Conservation (phyloP, 2,888 invertebrate genomes). For the Eurois occulta region DNA sequence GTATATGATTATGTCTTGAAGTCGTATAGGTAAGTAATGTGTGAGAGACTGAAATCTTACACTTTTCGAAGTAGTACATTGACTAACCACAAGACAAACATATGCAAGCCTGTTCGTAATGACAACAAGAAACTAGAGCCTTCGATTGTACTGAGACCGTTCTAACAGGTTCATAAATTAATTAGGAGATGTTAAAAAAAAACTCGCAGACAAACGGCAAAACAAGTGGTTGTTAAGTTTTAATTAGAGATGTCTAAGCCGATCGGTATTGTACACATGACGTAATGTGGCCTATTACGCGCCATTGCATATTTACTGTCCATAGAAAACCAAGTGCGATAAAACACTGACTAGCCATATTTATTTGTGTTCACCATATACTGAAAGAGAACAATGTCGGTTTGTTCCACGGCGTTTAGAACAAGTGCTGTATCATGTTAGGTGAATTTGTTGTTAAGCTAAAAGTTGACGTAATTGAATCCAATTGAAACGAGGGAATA, state of each 20-base stretch:
- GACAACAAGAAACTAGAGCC: conserved; percentile 3
- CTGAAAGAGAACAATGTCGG: conserved; percentile 69
- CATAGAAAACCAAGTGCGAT: conserved; percentile 74
- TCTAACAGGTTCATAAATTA: conserved; percentile 21
- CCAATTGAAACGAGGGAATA: conserved; percentile 51
- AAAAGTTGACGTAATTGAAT: conserved; percentile 55
- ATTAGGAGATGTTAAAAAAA: conserved; percentile 32
- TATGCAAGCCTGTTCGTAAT: conserved; percentile 6
- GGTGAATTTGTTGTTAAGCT: conserved; percentile 20
- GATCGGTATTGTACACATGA: conserved; percentile 74
- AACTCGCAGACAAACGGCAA: conserved; percentile 37
- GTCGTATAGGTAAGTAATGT: conserved; percentile 8
- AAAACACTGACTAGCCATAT: conserved; percentile 73
- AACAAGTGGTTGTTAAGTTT: conserved; percentile 43
- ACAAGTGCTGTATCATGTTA: conserved; percentile 46
- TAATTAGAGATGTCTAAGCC: conserved; percentile 60
- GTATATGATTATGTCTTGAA: neutral
- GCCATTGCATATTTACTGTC: conserved; percentile 80
- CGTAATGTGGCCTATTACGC: conserved; percentile 83
- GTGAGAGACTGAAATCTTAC: conserved; percentile 35
- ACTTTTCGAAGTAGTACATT: conserved; percentile 47
- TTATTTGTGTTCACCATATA: conserved; percentile 71
- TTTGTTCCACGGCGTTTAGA: conserved; percentile 49
- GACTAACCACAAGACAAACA: conserved; percentile 41
- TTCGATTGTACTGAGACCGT: neutral